Percentiles rank a stretch among this genome's conserved stretches.
Conservation (phyloP, 2,888 invertebrate species). For the Hoplodrina ambigua region DNA sequence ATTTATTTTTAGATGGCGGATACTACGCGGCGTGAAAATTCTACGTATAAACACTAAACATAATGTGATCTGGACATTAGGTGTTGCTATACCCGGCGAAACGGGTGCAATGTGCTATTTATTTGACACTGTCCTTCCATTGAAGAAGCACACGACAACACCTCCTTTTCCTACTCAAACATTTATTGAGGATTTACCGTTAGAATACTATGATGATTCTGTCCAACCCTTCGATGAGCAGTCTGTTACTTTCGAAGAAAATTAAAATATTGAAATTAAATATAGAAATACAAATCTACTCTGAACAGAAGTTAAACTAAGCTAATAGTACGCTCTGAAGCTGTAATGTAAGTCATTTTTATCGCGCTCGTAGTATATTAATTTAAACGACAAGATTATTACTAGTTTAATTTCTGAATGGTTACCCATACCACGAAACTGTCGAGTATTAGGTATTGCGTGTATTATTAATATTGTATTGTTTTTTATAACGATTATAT, state of each 20-base stretch:
- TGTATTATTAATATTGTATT: too few species aligned
- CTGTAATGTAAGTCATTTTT: neutral
- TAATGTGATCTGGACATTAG: constrained; percentile 97
- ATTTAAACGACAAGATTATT: too few species aligned
- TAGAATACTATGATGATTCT: constrained; percentile 94
- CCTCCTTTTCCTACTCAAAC: constrained; percentile 96
- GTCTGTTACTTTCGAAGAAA: constrained; percentile 92
- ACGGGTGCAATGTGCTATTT: constrained; percentile 95
- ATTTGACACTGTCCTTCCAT: constrained; percentile 94
- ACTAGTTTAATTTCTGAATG: too few species aligned
- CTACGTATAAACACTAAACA: constrained; percentile 98
- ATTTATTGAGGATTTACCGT: constrained; percentile 91
- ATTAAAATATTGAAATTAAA: constrained; percentile 57
- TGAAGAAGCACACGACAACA: constrained; percentile 89
- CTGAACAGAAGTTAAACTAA: constrained; percentile 13
- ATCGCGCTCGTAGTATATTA: constrained; percentile 1
- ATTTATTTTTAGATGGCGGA: constrained; percentile 87
- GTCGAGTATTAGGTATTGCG: neutral
- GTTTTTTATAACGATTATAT: too few species aligned
- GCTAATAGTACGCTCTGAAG: neutral
- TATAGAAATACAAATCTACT: constrained; percentile 3
- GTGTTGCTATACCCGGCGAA: constrained; percentile 95
- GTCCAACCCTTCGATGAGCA: constrained; percentile 94
- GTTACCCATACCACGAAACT: neutral
- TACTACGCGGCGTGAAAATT: constrained; percentile 93